phyloP scores from a whole-genome alignment of 2,113 vertebrate genomes.

The Engystomops pustulosus region DNA sequence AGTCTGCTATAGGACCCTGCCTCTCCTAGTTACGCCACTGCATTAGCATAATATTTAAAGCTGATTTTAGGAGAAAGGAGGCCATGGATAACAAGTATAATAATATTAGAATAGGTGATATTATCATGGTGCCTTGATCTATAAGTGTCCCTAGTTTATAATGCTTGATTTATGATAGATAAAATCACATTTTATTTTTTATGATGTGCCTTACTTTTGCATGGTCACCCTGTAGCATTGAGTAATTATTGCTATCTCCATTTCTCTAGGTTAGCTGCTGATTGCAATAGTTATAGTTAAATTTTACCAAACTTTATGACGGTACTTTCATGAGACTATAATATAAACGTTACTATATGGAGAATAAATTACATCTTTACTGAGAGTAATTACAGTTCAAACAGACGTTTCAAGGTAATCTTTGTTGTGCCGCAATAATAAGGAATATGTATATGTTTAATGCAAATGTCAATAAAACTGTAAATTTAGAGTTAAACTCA shows the following conservation, averaged over 20 bases:
- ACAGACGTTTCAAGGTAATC: background rate
- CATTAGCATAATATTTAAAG: too few species aligned
- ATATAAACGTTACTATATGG: background rate
- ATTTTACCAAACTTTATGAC: constrained; percentile 3
- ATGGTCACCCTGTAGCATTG: too few species aligned
- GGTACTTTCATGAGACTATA: background rate
- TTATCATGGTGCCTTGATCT: too few species aligned
- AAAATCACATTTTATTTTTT: too few species aligned
- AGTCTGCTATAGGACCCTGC: too few species aligned
- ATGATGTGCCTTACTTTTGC: too few species aligned
- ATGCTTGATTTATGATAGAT: too few species aligned
- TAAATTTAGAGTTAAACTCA: background rate
- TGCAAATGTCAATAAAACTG: background rate
- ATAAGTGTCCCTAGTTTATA: too few species aligned
- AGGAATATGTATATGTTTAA: background rate
- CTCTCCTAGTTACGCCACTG: too few species aligned
- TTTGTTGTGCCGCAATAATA: background rate
- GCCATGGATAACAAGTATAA: too few species aligned
- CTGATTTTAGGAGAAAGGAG: too few species aligned
- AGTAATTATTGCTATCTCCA: background rate
- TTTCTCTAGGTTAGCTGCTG: background rate
- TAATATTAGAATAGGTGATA: too few species aligned
- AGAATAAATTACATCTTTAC: background rate
- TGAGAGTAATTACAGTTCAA: background rate
- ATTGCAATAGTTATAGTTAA: constrained; percentile 9